Base-by-base conservation (phyloP, 2,797 vertebrate species). In the Thalassophryne amazonica region DNA sequence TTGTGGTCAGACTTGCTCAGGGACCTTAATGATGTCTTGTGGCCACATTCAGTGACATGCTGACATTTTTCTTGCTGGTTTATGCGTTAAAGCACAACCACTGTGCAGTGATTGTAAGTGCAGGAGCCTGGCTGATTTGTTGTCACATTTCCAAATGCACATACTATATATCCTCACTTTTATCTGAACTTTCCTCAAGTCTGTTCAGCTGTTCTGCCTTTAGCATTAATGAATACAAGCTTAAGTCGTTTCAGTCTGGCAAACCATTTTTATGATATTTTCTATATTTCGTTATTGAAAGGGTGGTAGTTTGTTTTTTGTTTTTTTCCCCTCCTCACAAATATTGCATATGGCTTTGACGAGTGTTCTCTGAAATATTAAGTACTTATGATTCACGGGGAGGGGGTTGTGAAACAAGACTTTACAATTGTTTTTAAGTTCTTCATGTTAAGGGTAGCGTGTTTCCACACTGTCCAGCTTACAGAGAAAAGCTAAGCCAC, bases 381-480 rank as follows among this genome's bases (percentile, higher is more conserved):
- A 38, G 18, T 47, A 32, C 41, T 41, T 54, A 76, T 59, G 53
- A 62, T 54, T 69, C 11, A 7, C 36, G 55, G 48, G 34, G 15
- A 7, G 36, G 55, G 48, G 34, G 15, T 52, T 37, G 47, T 76
- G 54, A 72, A 75, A 76, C 45, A 33, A 47, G 50, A 72, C 57
- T 34, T 45, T 19, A 1, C 12, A 24, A 84, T 85, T 84, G 78
- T 81, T 81, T n/a, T 84, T 48, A 65, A 55, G 61, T 69, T 65
- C 41, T 60, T 50, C 25, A 38, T 70, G 59, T 23, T 81, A 71
- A 83, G 79, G 64, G 2, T 25, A 7, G 42, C 20, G 3, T 60
- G 58, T 71, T 64, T 59, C 45, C 51, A 2, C 17, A n/a, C 12
- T 11, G 41, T 33, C 59, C 60, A 58, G 11, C 24, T 42, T 53